These are phyloP conservation scores for Fulica atra DNA, from an alignment of 2,113 vertebrate species.

Conservation along the genomic window DNA sequence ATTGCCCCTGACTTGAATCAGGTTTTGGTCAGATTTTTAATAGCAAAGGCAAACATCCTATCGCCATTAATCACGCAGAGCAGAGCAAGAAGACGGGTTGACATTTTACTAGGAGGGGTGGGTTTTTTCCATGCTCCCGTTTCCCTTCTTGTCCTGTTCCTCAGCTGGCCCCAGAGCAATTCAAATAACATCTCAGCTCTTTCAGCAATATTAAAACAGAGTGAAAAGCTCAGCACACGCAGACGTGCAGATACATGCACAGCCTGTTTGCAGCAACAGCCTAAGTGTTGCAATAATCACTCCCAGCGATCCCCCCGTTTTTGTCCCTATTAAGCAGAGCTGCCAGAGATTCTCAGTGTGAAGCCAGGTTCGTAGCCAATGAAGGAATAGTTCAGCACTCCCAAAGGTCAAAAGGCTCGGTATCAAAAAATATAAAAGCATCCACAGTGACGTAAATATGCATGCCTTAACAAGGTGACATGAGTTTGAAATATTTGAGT, in stretches of 20 bases:
- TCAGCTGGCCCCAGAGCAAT: not conserved
- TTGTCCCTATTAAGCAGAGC: not conserved
- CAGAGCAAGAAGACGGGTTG: not conserved
- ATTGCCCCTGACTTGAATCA: not conserved
- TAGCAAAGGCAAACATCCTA: too few relatives aligned
- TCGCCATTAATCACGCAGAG: not conserved
- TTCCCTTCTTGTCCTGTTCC: not conserved
- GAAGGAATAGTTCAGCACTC: conserved; percentile 41
- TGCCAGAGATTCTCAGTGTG: not conserved
- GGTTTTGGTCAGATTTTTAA: not conserved
- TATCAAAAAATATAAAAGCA: conserved; percentile 63
- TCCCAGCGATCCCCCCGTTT: not conserved
- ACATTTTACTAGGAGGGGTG: not conserved
- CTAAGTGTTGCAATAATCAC: conserved; percentile 4
- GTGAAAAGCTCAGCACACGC: not conserved
- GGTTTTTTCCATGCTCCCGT: not conserved
- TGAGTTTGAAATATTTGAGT: conserved; percentile 47
- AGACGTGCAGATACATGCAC: conserved; percentile 26
- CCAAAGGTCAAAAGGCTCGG: conserved; percentile 61
- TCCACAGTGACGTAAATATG: conserved; percentile 40
- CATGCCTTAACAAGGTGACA: conserved; percentile 62
- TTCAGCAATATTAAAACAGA: not conserved
- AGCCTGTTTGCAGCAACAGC: not conserved
- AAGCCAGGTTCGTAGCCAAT: conserved; percentile 18
- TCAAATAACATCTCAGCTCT: not conserved